These are phyloP conservation scores for Balanococcus diminutus DNA, from an alignment of 2,888 invertebrate genomes.

Conservation along the genomic window DNA sequence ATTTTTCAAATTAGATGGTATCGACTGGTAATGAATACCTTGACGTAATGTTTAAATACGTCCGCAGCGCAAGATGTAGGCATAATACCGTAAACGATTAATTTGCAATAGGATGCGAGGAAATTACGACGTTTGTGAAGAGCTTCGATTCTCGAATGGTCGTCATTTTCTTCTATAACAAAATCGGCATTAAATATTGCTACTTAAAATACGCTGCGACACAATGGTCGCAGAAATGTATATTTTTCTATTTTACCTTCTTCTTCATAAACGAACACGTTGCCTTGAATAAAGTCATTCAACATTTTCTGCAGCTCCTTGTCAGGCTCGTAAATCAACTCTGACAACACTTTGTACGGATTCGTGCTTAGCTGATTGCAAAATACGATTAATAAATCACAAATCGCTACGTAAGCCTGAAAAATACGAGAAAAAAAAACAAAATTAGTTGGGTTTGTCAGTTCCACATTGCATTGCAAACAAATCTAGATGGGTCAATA, in stretches of 20 bases:
- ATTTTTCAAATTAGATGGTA: not conserved
- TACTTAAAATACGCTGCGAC: not conserved
- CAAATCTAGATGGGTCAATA: no score
- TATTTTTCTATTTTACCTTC: slow-evolving; percentile 70
- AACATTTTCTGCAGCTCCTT: slow-evolving; percentile 78
- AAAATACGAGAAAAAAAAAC: slow-evolving; percentile 52
- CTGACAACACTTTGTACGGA: slow-evolving; percentile 62
- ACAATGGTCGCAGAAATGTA: not conserved
- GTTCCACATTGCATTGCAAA: no score
- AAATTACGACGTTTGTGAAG: slow-evolving; percentile 95
- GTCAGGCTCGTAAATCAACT: slow-evolving; percentile 82
- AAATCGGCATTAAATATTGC: slow-evolving; percentile 45
- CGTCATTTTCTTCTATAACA: slow-evolving; percentile 82
- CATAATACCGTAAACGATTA: slow-evolving; percentile 96
- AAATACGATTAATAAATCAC: slow-evolving; percentile 92
- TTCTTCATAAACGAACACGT: slow-evolving; percentile 91
- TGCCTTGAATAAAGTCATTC: slow-evolving; percentile 88
- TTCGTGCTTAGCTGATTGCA: slow-evolving; percentile 74
- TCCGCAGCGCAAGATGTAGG: slow-evolving; percentile 90
- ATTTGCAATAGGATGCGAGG: slow-evolving; percentile 94
- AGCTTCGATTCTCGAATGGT: slow-evolving; percentile 93
- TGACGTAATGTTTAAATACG: slow-evolving; percentile 96
- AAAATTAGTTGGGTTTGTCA: not conserved
- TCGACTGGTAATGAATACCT: slow-evolving; percentile 65
- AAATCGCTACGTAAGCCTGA: slow-evolving; percentile 91